These are phyloP conservation scores for Balaeniceps rex DNA, from an alignment of 2,113 vertebrate species.

Conservation along the genomic window DNA sequence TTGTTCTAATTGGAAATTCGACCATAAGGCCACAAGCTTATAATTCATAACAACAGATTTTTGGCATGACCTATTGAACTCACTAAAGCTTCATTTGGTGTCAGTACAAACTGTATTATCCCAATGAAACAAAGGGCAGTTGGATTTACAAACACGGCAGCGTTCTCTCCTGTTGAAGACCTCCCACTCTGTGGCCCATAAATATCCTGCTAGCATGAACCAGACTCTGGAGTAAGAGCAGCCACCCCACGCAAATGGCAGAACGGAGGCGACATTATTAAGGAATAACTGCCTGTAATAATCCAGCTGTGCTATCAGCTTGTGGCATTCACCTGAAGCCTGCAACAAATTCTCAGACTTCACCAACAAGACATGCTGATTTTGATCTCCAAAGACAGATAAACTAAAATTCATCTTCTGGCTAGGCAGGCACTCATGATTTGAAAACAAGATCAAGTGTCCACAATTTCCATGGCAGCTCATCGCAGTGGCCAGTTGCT, in stretches of 20 bases:
- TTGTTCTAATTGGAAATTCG: not conserved
- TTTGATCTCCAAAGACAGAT: not conserved
- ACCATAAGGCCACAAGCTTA: not conserved
- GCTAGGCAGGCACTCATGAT: not conserved
- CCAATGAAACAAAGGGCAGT: not conserved
- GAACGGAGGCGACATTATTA: not conserved
- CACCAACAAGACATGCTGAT: fast-evolving
- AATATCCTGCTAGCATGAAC: not conserved
- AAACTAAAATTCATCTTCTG: not conserved
- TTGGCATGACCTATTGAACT: not conserved
- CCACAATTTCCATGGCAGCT: not conserved
- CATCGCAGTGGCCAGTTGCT: not conserved
- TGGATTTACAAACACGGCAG: not conserved
- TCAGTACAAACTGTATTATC: not conserved
- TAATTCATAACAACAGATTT: not conserved
- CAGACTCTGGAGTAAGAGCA: not conserved
- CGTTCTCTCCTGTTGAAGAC: not conserved
- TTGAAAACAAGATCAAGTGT: not conserved
- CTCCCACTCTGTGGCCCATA: fast-evolving
- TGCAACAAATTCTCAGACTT: not conserved
- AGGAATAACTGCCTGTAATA: not conserved
- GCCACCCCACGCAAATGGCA: not conserved
- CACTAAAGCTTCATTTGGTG: not conserved
- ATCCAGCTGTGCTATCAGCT: not conserved
- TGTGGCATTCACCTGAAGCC: not conserved